Evolutionary conservation across 2,797 vertebrate genomes (phyloP).

Genomic region (Labeo calbasu): DNA sequence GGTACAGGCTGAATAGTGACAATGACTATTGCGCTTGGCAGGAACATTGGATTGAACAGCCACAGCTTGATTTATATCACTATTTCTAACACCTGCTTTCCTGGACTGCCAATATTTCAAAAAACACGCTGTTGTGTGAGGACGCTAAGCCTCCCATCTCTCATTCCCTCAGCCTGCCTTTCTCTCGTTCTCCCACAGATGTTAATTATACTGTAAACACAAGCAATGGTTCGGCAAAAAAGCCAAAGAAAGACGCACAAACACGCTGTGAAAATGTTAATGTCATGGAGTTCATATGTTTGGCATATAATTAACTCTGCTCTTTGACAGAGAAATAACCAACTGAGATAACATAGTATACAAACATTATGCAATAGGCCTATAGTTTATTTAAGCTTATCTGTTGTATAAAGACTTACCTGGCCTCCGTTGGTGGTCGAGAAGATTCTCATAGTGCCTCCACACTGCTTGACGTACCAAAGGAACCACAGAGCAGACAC

Average conservation of each 20-base stretch:
- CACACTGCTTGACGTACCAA: constrained; percentile 97
- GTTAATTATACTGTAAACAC: constrained; percentile 49
- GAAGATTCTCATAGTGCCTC: constrained; percentile 91
- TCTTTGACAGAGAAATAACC: constrained; percentile 2
- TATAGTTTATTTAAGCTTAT: neutral
- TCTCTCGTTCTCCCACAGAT: constrained; percentile 7
- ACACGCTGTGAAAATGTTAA: neutral
- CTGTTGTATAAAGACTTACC: constrained; percentile 72
- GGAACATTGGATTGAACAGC: constrained; percentile 9
- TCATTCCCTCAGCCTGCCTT: neutral
- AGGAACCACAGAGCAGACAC: constrained; percentile 97
- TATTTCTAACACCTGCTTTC: constrained; percentile 36
- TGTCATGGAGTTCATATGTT: neutral
- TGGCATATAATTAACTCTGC: constrained; percentile 15
- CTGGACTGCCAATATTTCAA: constrained; percentile 5
- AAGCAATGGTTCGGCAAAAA: constrained; percentile 28
- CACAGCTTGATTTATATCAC: neutral
- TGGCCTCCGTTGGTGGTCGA: constrained; percentile 94
- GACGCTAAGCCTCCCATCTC: constrained; percentile 15
- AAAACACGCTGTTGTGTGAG: neutral
- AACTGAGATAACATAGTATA: neutral
- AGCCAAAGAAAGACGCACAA: constrained; percentile 32
- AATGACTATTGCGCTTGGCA: constrained; percentile 46
- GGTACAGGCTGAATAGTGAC: constrained; percentile 25
- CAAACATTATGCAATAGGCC: neutral